phyloP scores from a whole-genome alignment of 2,888 invertebrate species.

The Caenorhabditis imperialis region DNA sequence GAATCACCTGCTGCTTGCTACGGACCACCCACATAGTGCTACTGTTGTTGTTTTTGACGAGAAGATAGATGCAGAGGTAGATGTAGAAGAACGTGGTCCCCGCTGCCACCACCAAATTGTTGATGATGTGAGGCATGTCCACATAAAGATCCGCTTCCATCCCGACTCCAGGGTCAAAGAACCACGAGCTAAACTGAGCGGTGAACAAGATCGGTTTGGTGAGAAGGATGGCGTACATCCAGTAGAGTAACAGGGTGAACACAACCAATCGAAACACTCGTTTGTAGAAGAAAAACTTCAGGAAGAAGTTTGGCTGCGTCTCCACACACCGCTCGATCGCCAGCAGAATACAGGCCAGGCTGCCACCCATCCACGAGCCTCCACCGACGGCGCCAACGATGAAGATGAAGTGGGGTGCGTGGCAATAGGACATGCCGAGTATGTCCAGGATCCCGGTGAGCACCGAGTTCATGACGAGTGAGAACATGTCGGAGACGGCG shows the following conservation, averaged over 20 bases:
- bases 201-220: slow-evolving; percentile 27
- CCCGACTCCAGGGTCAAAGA: slow-evolving; percentile 26
- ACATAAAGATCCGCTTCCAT: slow-evolving; percentile 13
- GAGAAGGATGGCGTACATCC: slow-evolving; percentile 5
- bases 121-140: slow-evolving; percentile 48
- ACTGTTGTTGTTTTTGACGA: slow-evolving; percentile 12
- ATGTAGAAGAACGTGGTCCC: slow-evolving; percentile 50
- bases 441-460: slow-evolving; percentile 25
- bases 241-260: not conserved
- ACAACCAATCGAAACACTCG: not conserved
- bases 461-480: slow-evolving; percentile 30
- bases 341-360: slow-evolving; percentile 19
- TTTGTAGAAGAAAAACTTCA: not conserved
- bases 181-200: slow-evolving; percentile 18
- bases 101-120: slow-evolving; percentile 47
- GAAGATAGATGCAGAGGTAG: slow-evolving; percentile 31
- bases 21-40: slow-evolving; percentile 21
- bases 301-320: slow-evolving; percentile 1
- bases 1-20: slow-evolving; percentile 22
- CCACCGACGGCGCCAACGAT: slow-evolving; percentile 11
- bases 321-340: slow-evolving; percentile 33
- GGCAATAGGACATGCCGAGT: slow-evolving; percentile 20
- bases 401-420: slow-evolving; percentile 17
- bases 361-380: slow-evolving; percentile 32
- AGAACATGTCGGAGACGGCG: slow-evolving; percentile 28